Base-by-base conservation (phyloP, 2,888 invertebrate genomes). In the Tethea ocularis region DNA sequence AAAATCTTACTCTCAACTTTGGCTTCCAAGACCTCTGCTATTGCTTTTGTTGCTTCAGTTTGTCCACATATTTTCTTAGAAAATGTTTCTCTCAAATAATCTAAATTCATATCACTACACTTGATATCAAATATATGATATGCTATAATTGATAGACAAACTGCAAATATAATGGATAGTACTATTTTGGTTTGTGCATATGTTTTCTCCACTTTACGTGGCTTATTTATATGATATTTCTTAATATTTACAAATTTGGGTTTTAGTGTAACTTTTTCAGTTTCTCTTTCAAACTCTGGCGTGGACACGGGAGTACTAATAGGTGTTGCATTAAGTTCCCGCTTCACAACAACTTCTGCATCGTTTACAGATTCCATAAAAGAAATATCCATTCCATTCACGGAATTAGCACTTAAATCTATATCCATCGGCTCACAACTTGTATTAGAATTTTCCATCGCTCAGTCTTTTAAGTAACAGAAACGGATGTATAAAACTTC, bases 391-490 rank as follows among this genome's bases (percentile, higher is more conserved):
- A 87, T 87, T 23, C 77, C 78, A 63, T 67, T 78, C 53, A 69
- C 64, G 15, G 92, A 92, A 74, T 82, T 78, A 55, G 67, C 63
- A 73, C 91, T 92, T 56, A 83, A 59, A 73, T 93, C 92, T 56
- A 93, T 74, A 55, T 93, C 92, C 92, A 93, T 93, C 10, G 92
- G 90, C 67, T 92, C 92, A 66, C 64, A 84, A 65, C 83, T 88
- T 33, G 67, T 59, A 61, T 86, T 70, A 57, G 62, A 63, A 55
- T 62, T 64, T 33, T 82, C 72, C 80, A 81, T 80, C n/a, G 15
- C 76, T 66, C 73, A 52, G 6, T 13, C 7, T 26, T 26, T 23
- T 11, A 23, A 11, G 13, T 13, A 51, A 24, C 23, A 23, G 13
- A 13, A 8, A 2, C 10, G 13, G 33, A 2, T 4, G 15, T 36